Evolutionary conservation across 2,113 vertebrate species (phyloP), one percentile per base, ranked within the genome.

Genomic region (Limanda limanda): DNA sequence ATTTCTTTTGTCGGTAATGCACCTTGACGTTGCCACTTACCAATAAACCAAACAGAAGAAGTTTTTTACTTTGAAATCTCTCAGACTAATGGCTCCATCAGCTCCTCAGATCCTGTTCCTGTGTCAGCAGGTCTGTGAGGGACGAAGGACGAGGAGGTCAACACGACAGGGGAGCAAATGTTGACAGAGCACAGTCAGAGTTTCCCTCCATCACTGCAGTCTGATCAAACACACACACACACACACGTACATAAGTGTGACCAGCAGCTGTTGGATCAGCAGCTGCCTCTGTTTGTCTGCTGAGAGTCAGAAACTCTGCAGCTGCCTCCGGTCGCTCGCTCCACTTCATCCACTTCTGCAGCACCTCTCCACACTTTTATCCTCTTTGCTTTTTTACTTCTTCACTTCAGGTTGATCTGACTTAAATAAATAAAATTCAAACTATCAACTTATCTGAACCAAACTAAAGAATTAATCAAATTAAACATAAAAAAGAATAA

Each of bases 251-350:
- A 77, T 70, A 64, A 87, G 85, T 67, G 82, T 86, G 86, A 86
- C 85, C 84, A 60, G 86, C 93, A 93, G 89, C 90, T 93, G 91
- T 74, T 89, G 76, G 79, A 56, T 76, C 66, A 89, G 62, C 93
- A 91, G 87, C 81, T 89, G 87, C 59, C 61, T 78, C 61, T 88
- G 82, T 79, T 79, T 81, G 76, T 85, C 68, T 60, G 68, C 81
- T 64, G 35, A 82, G 72, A 71, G 56, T 52, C 65, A 0, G 9
- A 63, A 54, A 80, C 71, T 7, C 47, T 52, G 45, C 31, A 56
- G 68, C 14, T 20, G 13, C 20, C 20, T 52, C 51, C 51, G 9
- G 51, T 10, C 18, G 5, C 51, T 52, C 51, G 7, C 6, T 52
- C 20, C 4, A n/a, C 8, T n/a, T n/a, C 51, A 69, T 58, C 60